Conservation (phyloP, 2,797 vertebrate genomes). For the Capromys pilorides region DNA sequence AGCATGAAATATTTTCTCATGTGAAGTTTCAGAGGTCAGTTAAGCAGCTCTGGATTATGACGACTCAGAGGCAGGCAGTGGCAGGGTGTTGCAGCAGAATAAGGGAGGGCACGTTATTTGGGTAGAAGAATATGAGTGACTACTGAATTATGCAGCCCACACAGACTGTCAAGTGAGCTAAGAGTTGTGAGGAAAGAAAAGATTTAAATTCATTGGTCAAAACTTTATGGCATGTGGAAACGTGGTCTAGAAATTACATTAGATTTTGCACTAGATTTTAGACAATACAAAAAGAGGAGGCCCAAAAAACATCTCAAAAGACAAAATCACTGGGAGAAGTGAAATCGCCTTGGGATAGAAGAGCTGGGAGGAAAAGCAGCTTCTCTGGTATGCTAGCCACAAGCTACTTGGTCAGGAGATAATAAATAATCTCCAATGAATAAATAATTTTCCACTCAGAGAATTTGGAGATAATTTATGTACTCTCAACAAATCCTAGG, state of each 20-base stretch:
- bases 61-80: background rate
- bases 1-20: slow-evolving; percentile 40
- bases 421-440: background rate
- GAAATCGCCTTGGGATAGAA: background rate
- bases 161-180: background rate
- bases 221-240: background rate
- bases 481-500: background rate
- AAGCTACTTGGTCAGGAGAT: background rate
- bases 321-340: background rate
- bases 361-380: background rate
- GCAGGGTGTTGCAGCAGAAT: background rate
- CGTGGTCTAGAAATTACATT: background rate
- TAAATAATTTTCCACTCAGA: background rate
- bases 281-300: background rate
- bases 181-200: background rate
- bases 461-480: slow-evolving; percentile 14
- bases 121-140: background rate
- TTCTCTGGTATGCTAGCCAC: background rate
- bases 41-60: background rate
- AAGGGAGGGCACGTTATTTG: background rate
- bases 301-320: background rate
- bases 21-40: slow-evolving; percentile 14
- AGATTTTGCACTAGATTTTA: background rate
- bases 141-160: too few species aligned
- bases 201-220: background rate